Percentiles rank a stretch among this genome's conserved stretches.
Conservation (phyloP, 2,113 vertebrate genomes). For the Thunnus maccoyii region DNA sequence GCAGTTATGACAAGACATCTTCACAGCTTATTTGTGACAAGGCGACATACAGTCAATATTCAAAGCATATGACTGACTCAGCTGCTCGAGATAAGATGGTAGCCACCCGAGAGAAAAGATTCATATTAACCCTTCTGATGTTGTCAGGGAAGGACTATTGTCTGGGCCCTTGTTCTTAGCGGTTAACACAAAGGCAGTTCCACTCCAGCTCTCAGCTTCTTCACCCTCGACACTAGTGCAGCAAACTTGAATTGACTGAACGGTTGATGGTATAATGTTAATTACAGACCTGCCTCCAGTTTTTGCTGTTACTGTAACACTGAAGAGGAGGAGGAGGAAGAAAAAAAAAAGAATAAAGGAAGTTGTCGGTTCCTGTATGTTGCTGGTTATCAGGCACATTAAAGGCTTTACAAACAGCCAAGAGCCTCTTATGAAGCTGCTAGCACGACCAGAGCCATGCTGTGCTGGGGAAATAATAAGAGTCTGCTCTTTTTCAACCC, state of each 20-base stretch:
- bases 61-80: constrained; percentile 53
- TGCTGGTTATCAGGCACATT: constrained; percentile 56
- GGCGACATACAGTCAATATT: constrained; percentile 49
- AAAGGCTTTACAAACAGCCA: constrained; percentile 63
- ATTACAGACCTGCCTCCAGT: constrained; percentile 17
- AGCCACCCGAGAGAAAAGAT: constrained; percentile 49
- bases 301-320: constrained; percentile 23
- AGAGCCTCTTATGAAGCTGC: constrained; percentile 62
- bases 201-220: constrained; percentile 10
- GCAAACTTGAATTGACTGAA: constrained; percentile 33
- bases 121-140: constrained; percentile 55
- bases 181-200: constrained; percentile 45
- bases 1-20: constrained; percentile 58
- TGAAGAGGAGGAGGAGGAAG: constrained; percentile 39
- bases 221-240: constrained; percentile 24
- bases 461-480: constrained; percentile 64
- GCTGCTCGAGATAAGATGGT: constrained; percentile 53
- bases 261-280: constrained; percentile 35
- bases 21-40: constrained; percentile 68
- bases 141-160: constrained; percentile 48
- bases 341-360: constrained; percentile 38
- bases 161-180: constrained; percentile 51
- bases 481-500: constrained; percentile 68
- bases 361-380: constrained; percentile 37
- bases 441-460: constrained; percentile 55